Evolutionary conservation across 53 echinoderm and acorn worm species (phyloP).

Genomic region (Astropecten irregularis): DNA sequence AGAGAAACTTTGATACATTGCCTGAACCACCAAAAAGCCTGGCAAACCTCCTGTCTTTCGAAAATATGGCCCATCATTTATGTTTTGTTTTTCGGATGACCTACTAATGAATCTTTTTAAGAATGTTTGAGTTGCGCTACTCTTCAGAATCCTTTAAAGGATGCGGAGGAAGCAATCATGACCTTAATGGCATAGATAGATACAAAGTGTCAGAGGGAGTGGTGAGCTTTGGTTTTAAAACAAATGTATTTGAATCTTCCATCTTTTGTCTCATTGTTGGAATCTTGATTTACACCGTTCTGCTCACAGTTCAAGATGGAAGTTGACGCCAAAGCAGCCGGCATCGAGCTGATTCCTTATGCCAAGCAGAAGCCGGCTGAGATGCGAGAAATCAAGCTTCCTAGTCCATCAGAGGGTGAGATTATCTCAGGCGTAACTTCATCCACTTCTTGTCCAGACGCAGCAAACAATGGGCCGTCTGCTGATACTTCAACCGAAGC

Average conservation of each 20-base stretch:
- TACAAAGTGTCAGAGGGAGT: no score
- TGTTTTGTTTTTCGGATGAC: not conserved
- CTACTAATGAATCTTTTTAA: no score
- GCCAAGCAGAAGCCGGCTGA: slow-evolving; percentile 13
- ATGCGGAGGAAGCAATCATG: no score
- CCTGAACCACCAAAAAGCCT: not conserved
- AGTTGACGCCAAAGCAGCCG: slow-evolving; percentile 83
- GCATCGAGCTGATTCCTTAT: slow-evolving; percentile 83
- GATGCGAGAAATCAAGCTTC: not conserved
- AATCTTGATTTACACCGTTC: no score
- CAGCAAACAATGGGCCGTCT: not conserved
- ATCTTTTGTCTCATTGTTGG: no score
- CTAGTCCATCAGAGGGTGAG: slow-evolving; percentile 3
- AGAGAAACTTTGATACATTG: not conserved
- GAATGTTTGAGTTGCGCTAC: no score
- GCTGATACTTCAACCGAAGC: not conserved
- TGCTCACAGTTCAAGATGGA: slow-evolving; percentile 80
- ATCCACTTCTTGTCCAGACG: not conserved
- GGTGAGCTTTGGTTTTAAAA: no score
- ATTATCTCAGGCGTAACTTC: not conserved
- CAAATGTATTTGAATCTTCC: no score
- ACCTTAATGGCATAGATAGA: no score
- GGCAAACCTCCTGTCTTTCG: not conserved
- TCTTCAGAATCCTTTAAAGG: no score
- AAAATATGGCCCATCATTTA: not conserved